A percentile compares a stretch with the other conserved stretches of the same genome.
These are phyloP conservation scores for Menura novaehollandiae DNA, from an alignment of 2,113 vertebrate genomes.

Conservation along the genomic window DNA sequence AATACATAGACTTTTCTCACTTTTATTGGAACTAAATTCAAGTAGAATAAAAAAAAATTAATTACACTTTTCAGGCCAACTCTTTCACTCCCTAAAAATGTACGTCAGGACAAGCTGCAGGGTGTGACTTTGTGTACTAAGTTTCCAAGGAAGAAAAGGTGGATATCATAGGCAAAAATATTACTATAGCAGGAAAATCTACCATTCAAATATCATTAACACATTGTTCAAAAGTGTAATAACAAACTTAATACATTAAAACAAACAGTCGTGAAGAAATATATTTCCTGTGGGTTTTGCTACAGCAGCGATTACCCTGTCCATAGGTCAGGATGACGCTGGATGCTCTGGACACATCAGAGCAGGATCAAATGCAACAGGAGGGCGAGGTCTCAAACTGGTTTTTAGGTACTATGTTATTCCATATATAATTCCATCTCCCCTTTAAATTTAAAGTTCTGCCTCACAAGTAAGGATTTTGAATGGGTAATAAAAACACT, in stretches of 20 bases:
- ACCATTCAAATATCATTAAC: neutral
- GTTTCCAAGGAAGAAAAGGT: neutral
- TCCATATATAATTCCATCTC: neutral
- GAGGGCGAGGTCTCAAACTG: fast-evolving
- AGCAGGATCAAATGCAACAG: neutral
- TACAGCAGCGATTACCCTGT: fast-evolving
- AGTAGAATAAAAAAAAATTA: neutral
- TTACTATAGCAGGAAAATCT: neutral
- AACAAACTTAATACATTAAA: neutral
- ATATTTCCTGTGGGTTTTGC: neutral
- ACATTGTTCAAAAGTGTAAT: neutral
- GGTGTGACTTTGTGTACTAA: neutral
- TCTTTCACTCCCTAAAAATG: neutral
- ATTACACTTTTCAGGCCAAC: neutral
- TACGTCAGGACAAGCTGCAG: neutral
- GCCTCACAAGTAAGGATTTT: neutral
- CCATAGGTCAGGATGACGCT: neutral
- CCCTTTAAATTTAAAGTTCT: neutral
- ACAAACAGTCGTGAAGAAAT: neutral
- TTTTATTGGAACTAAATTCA: neutral
- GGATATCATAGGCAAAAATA: neutral
- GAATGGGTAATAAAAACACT: neutral
- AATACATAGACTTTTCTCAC: neutral
- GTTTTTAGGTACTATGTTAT: neutral
- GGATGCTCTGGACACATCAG: neutral